Evolutionary conservation across 2,797 vertebrate species (phyloP).

Genomic region (Pogoniulus pusillus): DNA sequence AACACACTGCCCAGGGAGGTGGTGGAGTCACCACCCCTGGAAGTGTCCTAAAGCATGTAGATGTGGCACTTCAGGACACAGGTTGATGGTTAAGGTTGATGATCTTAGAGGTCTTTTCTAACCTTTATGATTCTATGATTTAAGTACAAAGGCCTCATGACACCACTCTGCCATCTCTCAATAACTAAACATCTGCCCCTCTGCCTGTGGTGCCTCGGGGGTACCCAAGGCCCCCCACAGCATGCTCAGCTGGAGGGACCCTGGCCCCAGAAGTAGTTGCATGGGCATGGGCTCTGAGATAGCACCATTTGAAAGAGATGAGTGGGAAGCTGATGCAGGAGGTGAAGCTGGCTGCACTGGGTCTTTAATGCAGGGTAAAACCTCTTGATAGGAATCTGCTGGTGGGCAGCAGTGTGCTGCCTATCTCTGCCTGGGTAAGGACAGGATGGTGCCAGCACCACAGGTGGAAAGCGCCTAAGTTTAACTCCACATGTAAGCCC

Average conservation of each 20-base stretch:
- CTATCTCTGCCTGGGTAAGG: background rate
- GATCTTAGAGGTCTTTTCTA: too few species aligned
- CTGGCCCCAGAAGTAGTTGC: background rate
- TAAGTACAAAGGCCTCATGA: background rate
- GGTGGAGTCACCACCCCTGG: too few species aligned
- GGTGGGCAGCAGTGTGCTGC: background rate
- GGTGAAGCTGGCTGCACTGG: background rate
- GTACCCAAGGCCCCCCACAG: background rate
- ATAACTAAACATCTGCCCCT: background rate
- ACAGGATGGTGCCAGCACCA: background rate
- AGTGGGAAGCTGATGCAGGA: background rate
- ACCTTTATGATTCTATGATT: background rate
- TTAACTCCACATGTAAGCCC: background rate
- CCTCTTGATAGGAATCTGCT: background rate
- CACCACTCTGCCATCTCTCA: background rate
- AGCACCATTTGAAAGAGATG: accelerated
- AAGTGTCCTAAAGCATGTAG: too few species aligned
- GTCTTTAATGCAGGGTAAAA: background rate
- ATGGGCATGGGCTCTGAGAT: accelerated
- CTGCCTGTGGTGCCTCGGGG: accelerated
- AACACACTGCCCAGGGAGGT: too few species aligned
- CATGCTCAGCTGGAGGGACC: accelerated
- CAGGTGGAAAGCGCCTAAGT: background rate
- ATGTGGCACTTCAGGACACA: too few species aligned
- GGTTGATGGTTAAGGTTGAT: too few species aligned